phyloP scores from a whole-genome alignment of 2,113 vertebrate species.

The Bos indicus region DNA sequence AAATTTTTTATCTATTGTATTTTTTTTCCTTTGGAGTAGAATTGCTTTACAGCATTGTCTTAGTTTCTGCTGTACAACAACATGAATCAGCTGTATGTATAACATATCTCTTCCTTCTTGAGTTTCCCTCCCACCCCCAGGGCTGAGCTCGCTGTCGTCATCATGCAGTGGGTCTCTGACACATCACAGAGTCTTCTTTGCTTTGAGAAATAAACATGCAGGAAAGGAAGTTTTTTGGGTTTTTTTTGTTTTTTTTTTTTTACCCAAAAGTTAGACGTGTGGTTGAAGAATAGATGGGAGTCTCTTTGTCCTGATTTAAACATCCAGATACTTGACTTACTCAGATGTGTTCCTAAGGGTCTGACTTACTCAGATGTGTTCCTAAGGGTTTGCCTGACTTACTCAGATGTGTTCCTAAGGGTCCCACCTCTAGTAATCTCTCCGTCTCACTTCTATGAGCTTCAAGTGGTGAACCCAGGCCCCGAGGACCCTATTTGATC shows the following conservation, averaged over 20 bases:
- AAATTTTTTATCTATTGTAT: not conserved
- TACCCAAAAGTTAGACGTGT: not conserved
- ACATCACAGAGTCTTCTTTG: not conserved
- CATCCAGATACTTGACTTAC: not conserved
- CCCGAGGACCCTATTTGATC: not conserved
- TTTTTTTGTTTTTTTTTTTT: not conserved
- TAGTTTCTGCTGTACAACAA: not conserved
- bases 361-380: not conserved
- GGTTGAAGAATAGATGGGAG: not conserved
- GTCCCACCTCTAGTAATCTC: not conserved
- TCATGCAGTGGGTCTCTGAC: not conserved
- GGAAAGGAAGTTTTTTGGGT: constrained; percentile 14
- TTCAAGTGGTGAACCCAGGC: not conserved
- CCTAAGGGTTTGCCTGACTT: not conserved
- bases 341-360: not conserved
- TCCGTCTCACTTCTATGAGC: not conserved
- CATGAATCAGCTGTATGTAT: not conserved
- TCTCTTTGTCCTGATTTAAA: not conserved
- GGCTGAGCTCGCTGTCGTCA: not conserved
- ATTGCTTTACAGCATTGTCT: not conserved
- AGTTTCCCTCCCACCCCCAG: not conserved
- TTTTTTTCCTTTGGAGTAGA: not conserved
- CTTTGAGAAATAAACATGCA: not conserved
- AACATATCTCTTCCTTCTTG: not conserved
- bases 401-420: not conserved